A percentile compares a stretch with the other conserved stretches of the same genome.
These are phyloP conservation scores for Drosophila subobscura DNA, from an alignment of 1,140 invertebrate species.

Conservation along the genomic window DNA sequence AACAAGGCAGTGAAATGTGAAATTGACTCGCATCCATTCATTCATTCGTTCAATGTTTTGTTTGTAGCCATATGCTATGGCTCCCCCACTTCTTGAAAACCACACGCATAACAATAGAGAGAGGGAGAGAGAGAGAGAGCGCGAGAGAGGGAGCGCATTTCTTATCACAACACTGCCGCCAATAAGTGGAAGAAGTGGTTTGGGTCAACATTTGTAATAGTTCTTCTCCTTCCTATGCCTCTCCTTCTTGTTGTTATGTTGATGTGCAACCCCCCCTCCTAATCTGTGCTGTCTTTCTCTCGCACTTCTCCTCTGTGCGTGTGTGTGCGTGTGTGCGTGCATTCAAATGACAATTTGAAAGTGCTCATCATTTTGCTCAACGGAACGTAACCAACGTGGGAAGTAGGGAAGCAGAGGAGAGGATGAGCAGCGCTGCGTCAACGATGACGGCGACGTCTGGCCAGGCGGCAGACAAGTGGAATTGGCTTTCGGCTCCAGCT, in stretches of 20 bases:
- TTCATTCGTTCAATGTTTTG: slow-evolving; percentile 38
- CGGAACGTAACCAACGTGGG: slow-evolving; percentile 80
- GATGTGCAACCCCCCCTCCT: slow-evolving; percentile 13
- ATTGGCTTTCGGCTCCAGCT: slow-evolving; percentile 49
- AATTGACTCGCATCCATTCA: slow-evolving; percentile 59
- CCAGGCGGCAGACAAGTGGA: too few relatives aligned
- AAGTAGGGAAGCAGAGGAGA: slow-evolving; percentile 37
- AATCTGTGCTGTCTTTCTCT: slow-evolving; percentile 1
- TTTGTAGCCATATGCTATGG: slow-evolving; percentile 20
- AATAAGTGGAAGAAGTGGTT: slow-evolving; percentile 70
- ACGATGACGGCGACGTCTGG: slow-evolving; percentile 3
- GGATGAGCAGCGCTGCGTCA: slow-evolving; percentile 35
- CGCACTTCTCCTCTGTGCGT: not conserved
- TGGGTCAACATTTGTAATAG: slow-evolving; percentile 49
- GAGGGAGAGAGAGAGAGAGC: slow-evolving; percentile 8
- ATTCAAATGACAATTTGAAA: slow-evolving; percentile 62
- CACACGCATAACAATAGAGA: slow-evolving; percentile 51
- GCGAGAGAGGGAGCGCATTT: slow-evolving; percentile 16
- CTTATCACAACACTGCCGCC: slow-evolving; percentile 74
- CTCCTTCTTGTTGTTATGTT: slow-evolving; percentile 48
- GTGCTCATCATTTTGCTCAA: slow-evolving; percentile 72
- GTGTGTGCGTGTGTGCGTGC: slow-evolving; percentile 19
- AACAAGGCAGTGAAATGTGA: slow-evolving; percentile 58
- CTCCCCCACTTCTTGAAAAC: slow-evolving; percentile 22
- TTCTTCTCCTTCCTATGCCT: slow-evolving; percentile 13